These are phyloP conservation scores for Seriola quinqueradiata DNA, from an alignment of 2,113 vertebrate genomes.

Conservation along the genomic window DNA sequence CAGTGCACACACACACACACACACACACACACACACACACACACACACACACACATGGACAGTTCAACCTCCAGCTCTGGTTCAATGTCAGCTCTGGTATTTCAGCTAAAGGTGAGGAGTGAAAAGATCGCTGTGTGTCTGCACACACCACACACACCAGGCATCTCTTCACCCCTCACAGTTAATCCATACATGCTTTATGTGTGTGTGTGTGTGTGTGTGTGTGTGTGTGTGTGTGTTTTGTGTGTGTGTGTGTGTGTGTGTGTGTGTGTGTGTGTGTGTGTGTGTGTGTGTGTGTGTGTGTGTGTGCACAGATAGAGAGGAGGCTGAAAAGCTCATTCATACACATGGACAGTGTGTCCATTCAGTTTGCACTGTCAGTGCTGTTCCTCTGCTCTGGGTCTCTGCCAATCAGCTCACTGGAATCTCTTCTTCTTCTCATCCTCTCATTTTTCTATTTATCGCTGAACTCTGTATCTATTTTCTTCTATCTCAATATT, in stretches of 20 bases:
- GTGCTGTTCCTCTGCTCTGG: conserved; percentile 30
- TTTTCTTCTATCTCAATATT: not conserved
- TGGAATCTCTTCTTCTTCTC: conserved; percentile 33
- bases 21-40: not conserved
- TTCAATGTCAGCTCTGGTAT: conserved; percentile 48
- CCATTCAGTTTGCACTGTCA: conserved; percentile 43
- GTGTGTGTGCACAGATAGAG: conserved; percentile 9
- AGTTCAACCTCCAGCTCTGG: conserved; percentile 12
- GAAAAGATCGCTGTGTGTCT: conserved; percentile 65
- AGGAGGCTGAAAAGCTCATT: conserved; percentile 66
- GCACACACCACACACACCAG: conserved; percentile 20
- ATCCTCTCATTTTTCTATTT: conserved; percentile 8
- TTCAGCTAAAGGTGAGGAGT: conserved; percentile 59
- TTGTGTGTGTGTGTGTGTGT: no score
- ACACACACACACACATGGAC: not conserved
- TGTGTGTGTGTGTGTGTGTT: not conserved
- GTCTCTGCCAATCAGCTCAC: conserved; percentile 40
- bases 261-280: no score
- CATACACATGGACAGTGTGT: conserved; percentile 57
- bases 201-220: conserved; percentile 7
- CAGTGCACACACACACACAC: no score
- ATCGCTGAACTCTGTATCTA: not conserved
- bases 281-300: no score
- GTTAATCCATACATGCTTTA: conserved; percentile 28
- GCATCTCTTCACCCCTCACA: conserved; percentile 40